Base-by-base conservation (phyloP, 2,888 invertebrate species). In the Argynnis bischoffii region DNA sequence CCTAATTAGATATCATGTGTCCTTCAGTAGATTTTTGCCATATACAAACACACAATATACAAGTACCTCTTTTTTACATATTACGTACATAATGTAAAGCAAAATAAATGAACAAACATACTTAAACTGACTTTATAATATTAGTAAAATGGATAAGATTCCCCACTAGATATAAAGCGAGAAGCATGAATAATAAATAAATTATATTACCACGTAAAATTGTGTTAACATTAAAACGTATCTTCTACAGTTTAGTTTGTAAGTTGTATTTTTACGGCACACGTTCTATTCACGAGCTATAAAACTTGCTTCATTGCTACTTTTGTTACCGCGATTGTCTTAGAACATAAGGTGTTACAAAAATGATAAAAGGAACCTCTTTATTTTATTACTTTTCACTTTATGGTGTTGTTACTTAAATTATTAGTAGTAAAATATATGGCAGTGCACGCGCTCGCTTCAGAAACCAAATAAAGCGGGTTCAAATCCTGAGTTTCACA, bases 301-400 rank as follows among this genome's bases (percentile, higher is more conserved):
- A 55, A 64, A 64, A 64, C 64, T 64, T 55, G 48, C 16, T 64
- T 64, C 64, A 64, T 55, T 64, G 55, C 15, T 55, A n/a, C 50
- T 64, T 64, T 50, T 55, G 55, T 64, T 64, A 21, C 53, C 47
- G 63, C 54, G 41, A 54, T 63, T 54, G 55, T 55, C 48, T 55
- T 48, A 55, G 55, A 56, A 31, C n/a, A 55, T 13, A 15, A 35
- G 48, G 55, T 48, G 5, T 35, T 11, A 47, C 16, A n/a, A 3
- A 64, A 35, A 50, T 64, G 55, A 35, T 35, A 47, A 31, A 59
- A 47, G 31, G 4, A 13, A 26, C 0, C 26, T 11, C 48, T 59
- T 11, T 47, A 15, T 48, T 31, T n/a, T 48, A 48, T 48, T 48
- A 26, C 48, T 11, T 26, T 16, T 31, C 31, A 16, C 41, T 16